phyloP scores from a whole-genome alignment of 2,888 invertebrate species.

The Cryptus armator region DNA sequence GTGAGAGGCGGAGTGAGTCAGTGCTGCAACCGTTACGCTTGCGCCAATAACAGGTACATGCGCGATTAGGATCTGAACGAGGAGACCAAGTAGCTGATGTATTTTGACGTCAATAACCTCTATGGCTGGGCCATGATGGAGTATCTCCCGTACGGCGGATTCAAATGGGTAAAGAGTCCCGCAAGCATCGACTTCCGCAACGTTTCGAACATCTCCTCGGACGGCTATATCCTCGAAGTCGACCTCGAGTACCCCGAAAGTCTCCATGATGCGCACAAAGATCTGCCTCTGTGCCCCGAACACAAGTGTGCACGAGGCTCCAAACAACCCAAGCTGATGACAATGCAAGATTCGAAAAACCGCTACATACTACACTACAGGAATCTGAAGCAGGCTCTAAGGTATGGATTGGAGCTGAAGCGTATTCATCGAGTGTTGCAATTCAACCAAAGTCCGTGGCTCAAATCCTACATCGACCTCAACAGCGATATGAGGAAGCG shows the following conservation, averaged over 20 bases:
- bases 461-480: too few relatives aligned
- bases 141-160: too few relatives aligned
- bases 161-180: too few relatives aligned
- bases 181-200: conserved; percentile 29
- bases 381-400: conserved; percentile 47
- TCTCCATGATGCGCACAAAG: too few relatives aligned
- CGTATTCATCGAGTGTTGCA: too few relatives aligned
- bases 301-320: conserved; percentile 67
- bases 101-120: conserved; percentile 62
- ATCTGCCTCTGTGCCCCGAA: conserved; percentile 78
- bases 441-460: too few relatives aligned
- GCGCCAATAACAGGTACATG: too few relatives aligned
- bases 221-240: conserved; percentile 79
- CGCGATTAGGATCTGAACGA: conserved; percentile 44
- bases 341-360: conserved; percentile 64
- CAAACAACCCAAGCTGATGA: conserved; percentile 72
- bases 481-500: too few relatives aligned
- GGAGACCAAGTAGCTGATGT: conserved; percentile 57
- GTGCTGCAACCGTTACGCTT: conserved; percentile 71
- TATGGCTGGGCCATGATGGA: conserved; percentile 56
- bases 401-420: too few relatives aligned
- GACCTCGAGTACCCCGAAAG: conserved; percentile 69
- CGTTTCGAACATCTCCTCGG: conserved; percentile 32
- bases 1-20: conserved; percentile 73
- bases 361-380: conserved; percentile 44